Evolutionary conservation across 2,113 vertebrate species (phyloP), one percentile per base, ranked within the genome.

Genomic region (Spea multiplicata): DNA sequence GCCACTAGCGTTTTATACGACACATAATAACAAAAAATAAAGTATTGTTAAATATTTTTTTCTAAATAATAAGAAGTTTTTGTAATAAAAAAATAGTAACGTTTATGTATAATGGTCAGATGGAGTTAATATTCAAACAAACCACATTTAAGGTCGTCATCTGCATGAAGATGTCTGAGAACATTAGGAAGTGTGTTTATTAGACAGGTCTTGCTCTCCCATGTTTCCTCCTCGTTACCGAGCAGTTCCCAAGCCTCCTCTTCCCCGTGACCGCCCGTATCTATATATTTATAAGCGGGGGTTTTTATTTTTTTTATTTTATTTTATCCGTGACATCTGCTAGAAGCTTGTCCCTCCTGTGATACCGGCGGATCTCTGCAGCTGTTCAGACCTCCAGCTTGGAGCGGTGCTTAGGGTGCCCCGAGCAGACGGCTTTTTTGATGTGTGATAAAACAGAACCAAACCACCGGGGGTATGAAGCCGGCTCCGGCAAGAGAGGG

Each of bases 391-490:
- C 95, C 95, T 93, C 93, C 88, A 89, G 93, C 93, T 93, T 92
- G 75, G 92, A 86, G 89, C 88, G 57, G 84, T 79, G 87, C 88
- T 71, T 3, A 79, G 84, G 86, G 91, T 85, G 89, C 90, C 90
- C 92, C 89, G 91, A 94, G 93, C 90, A 92, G 84, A 91, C 90
- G 91, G 91, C 91, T 92, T 82, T 95, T 98, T 99, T 98, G 97
- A 98, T 95, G 97, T 98, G 94, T 92, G 96, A 98, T 98, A 94
- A 97, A 98, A 98, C 95, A 88, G 95, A 96, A 94, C 93, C 86
- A 78, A 95, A 94, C 95, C 95, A 91, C 93, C 91, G 91, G 81
- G 95, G 94, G 94, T 88, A 88, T 83, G 89, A 88, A 14, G 71
- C 71, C 44, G 44, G 78, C 71, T 46, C 71, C 64, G 74, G 78